Evolutionary conservation across 2,888 invertebrate species (phyloP), one percentile per base, ranked within the genome.

Genomic region (Sphaeridia pumilis): DNA sequence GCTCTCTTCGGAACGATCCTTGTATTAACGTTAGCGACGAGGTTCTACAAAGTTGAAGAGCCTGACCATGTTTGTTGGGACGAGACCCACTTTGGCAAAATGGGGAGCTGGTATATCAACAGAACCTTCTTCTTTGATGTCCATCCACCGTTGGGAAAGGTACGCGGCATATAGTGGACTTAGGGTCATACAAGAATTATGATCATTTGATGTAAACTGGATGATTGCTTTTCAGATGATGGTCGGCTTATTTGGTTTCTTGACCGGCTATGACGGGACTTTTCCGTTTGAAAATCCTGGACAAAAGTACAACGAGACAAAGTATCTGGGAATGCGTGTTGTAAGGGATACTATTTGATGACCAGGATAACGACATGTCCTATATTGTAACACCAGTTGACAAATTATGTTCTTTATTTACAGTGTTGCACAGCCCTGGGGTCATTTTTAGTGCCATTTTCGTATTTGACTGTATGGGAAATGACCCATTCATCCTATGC

Each of bases 71-170:
- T 94, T 25, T 94, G 93, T 69, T 92, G 92, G 92, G 95, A 95
- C 75, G 95, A 95, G 76, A 94, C 94, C 26, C 95, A 95, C 75
- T 95, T 95, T 77, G 94, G 94, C 1, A 95, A 95, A 78, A 94
- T 95, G 92, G 92, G 87, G 1, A 92, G 90, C 69, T 95, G 93
- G 92, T 95, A 95, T 68, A 93, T 95, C 60, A 95, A 94, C 67
- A 78, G 89, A 63, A 93, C 93, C 52, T 94, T 94, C 71, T 95
- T 95, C 74, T 95, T 95, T 73, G 95, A 95, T 74, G 95, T 95
- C 1, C 95, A 95, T 75, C 95, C 95, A 54, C 94, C 95, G 21
- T 76, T 94, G 48, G 95, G 94, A 66, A 95, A 95, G 79, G 92
- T 90, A n/a, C n/a, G n/a, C n/a, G n/a, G n/a, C n/a, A n/a, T n/a